Evolutionary conservation across 1,140 invertebrate species (phyloP).

Genomic region (Cyrtorhinus lividipennis): DNA sequence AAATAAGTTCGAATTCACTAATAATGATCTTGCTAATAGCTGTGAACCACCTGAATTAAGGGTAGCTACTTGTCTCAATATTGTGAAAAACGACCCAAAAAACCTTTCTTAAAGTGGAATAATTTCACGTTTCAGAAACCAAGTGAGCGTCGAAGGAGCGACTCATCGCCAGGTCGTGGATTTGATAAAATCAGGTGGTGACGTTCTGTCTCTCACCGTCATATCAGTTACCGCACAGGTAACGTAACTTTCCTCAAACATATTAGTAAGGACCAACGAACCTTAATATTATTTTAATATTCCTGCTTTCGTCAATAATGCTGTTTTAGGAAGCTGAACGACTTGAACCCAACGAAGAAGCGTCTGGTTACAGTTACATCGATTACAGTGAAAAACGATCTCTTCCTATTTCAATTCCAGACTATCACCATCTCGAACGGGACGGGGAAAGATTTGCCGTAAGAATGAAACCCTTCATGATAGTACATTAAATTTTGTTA

Average conservation of each 20-base stretch:
- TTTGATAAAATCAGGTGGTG: slow-evolving; percentile 95
- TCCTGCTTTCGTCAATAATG: no score
- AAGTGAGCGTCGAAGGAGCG: slow-evolving; percentile 92
- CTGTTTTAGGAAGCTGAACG: slow-evolving; percentile 58
- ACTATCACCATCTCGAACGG: slow-evolving; percentile 68
- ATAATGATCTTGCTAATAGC: no score
- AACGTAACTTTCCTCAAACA: slow-evolving; percentile 22
- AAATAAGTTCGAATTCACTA: no score
- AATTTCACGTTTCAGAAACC: slow-evolving; percentile 55
- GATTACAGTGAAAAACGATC: slow-evolving; percentile 98
- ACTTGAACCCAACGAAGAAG: slow-evolving; percentile 76
- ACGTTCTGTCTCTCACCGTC: slow-evolving; percentile 86
- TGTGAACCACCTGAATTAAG: no score
- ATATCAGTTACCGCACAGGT: slow-evolving; percentile 88
- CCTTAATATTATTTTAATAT: no score
- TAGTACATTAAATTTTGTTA: no score
- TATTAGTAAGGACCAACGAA: slow-evolving; percentile 3
- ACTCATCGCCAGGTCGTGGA: slow-evolving; percentile 99
- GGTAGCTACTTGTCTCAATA: no score
- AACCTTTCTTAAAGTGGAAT: no score
- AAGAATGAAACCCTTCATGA: slow-evolving; percentile 28
- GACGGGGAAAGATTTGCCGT: slow-evolving; percentile 83
- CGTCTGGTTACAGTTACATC: slow-evolving; percentile 73
- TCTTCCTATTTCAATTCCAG: slow-evolving; percentile 93
- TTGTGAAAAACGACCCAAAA: no score